Evolutionary conservation across 2,797 vertebrate genomes (phyloP).

Genomic region (Lacerta viridis): DNA sequence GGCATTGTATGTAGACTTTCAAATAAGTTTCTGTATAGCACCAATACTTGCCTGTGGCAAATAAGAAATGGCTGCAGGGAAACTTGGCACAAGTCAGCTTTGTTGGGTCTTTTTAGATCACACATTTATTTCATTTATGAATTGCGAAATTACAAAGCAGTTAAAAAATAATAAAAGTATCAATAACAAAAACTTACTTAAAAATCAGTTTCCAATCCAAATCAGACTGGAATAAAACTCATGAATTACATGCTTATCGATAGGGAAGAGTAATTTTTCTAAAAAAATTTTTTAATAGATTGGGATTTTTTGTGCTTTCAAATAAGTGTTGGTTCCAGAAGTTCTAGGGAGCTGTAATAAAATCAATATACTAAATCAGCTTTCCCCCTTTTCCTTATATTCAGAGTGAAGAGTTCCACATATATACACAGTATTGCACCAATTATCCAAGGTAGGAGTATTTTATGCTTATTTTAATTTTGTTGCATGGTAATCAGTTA

Average conservation of each 20-base stretch:
- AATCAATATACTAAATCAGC: slow-evolving; percentile 46
- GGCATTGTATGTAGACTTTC: neutral
- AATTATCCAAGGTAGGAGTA: slow-evolving; percentile 93
- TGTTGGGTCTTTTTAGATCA: no score
- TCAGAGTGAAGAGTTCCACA: slow-evolving; percentile 92
- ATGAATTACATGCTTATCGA: neutral
- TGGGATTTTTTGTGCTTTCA: neutral
- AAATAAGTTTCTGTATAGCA: neutral
- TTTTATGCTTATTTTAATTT: neutral
- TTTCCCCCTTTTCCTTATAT: neutral
- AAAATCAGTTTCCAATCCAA: no score
- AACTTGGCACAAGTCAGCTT: neutral
- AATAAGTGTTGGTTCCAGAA: neutral
- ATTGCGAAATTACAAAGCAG: no score
- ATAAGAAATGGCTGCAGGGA: neutral
- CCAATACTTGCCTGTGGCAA: neutral
- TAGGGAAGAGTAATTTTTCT: neutral
- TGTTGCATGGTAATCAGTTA: neutral
- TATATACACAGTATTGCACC: slow-evolving; percentile 97
- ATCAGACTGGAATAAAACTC: neutral
- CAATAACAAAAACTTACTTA: no score
- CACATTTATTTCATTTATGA: no score
- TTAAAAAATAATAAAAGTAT: no score
- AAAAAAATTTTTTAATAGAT: neutral
- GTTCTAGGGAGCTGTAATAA: slow-evolving; percentile 23